These are phyloP conservation scores for Sparidentex hasta DNA, from an alignment of 2,797 vertebrate genomes.

Conservation along the genomic window DNA sequence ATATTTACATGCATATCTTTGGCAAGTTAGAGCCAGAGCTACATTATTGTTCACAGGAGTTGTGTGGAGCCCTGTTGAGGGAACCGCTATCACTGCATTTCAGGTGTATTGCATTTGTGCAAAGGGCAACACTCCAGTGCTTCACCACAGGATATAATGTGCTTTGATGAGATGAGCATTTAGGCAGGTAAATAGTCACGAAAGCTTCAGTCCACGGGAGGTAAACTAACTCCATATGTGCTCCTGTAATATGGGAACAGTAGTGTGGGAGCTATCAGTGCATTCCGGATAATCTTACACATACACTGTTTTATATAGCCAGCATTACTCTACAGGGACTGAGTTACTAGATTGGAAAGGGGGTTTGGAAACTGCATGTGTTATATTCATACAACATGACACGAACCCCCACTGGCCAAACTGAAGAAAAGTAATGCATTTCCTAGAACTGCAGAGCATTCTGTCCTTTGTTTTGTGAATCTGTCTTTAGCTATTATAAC, in stretches of 20 bases:
- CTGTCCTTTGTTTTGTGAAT: conserved; percentile 1
- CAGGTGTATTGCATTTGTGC: conserved; percentile 9
- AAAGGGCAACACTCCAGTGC: background rate
- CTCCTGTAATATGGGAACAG: conserved; percentile 12
- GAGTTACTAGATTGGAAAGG: background rate
- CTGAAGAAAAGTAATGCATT: conserved; percentile 17
- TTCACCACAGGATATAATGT: background rate
- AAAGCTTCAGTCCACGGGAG: conserved; percentile 24
- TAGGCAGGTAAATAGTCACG: conserved; percentile 12
- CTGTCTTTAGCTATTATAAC: background rate
- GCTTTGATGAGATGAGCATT: conserved; percentile 6
- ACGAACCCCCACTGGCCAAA: conserved; percentile 17
- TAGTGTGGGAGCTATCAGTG: background rate
- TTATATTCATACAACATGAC: conserved; percentile 26
- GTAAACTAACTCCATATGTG: conserved; percentile 46
- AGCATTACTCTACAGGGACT: conserved; percentile 7
- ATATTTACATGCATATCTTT: conserved; percentile 13
- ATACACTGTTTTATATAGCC: background rate
- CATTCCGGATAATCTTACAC: conserved; percentile 18
- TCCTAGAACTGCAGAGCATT: background rate
- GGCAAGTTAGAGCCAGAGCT: conserved; percentile 10
- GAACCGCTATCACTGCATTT: conserved; percentile 11
- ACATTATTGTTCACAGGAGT: conserved; percentile 12
- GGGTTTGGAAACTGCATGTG: background rate
- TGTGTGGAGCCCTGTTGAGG: background rate